These are phyloP conservation scores for Eledona agricola DNA, from an alignment of 2,888 invertebrate genomes.

Conservation along the genomic window DNA sequence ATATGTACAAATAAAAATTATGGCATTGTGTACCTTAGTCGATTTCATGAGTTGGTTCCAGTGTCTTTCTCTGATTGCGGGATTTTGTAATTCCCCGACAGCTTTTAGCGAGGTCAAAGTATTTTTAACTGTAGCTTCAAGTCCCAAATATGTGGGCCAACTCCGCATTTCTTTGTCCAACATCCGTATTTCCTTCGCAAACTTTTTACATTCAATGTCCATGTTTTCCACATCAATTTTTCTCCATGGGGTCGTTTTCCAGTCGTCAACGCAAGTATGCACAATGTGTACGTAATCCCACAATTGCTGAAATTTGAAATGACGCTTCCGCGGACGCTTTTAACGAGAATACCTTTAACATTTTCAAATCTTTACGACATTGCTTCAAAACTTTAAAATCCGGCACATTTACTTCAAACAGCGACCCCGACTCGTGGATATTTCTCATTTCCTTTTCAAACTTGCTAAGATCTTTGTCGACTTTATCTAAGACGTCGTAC, in stretches of 20 bases:
- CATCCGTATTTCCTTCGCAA: slow-evolving; percentile 91
- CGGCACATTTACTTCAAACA: slow-evolving; percentile 94
- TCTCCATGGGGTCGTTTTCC: slow-evolving; percentile 97
- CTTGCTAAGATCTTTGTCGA: slow-evolving; percentile 78
- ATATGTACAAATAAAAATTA: slow-evolving; percentile 43
- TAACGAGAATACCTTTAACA: slow-evolving; percentile 75
- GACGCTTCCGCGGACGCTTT: background rate
- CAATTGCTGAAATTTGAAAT: slow-evolving; percentile 72
- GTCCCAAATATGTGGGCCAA: slow-evolving; percentile 90
- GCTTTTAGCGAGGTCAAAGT: slow-evolving; percentile 95
- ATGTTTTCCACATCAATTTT: slow-evolving; percentile 98
- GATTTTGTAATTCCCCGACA: slow-evolving; percentile 95
- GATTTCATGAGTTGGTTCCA: slow-evolving; percentile 97
- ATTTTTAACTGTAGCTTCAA: slow-evolving; percentile 94
- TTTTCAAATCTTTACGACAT: slow-evolving; percentile 87
- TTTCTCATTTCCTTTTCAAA: slow-evolving; percentile 87
- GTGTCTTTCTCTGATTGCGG: slow-evolving; percentile 94
- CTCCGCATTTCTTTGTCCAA: slow-evolving; percentile 95
- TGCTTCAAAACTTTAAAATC: slow-evolving; percentile 93
- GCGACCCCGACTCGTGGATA: slow-evolving; percentile 87
- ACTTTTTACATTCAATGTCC: slow-evolving; percentile 98
- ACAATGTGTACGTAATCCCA: slow-evolving; percentile 96
- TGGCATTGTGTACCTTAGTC: slow-evolving; percentile 78
- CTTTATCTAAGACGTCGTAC: slow-evolving; percentile 78
- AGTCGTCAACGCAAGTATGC: slow-evolving; percentile 90